These are phyloP conservation scores for Leptarthrus brevirostris DNA, from an alignment of 2,888 invertebrate genomes.

Conservation along the genomic window DNA sequence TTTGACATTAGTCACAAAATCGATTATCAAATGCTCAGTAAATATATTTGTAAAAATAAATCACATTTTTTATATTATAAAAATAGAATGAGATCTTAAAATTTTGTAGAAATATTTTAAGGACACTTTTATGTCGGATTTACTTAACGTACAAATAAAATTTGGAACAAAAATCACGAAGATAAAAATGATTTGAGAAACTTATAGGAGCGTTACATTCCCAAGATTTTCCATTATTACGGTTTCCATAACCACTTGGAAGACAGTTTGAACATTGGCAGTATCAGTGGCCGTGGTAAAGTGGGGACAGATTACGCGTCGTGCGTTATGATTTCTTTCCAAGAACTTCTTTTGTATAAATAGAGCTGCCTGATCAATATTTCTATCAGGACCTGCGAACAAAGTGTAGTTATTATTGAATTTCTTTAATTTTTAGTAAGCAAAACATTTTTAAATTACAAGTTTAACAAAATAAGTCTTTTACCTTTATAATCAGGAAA, in stretches of 20 bases:
- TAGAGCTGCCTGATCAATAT: conserved; percentile 73
- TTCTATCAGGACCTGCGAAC: conserved; percentile 73
- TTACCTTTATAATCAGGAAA: conserved; percentile 72
- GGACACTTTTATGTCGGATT: conserved; percentile 20
- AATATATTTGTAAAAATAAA: conserved; percentile 42
- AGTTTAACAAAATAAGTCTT: too few species aligned
- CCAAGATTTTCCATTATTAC: conserved; percentile 73
- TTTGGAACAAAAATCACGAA: conserved; percentile 43
- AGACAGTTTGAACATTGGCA: conserved; percentile 74
- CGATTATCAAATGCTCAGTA: conserved; percentile 14
- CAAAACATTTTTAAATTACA: too few species aligned
- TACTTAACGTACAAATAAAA: conserved; percentile 18
- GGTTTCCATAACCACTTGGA: conserved; percentile 75
- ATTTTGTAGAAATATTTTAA: conserved; percentile 45
- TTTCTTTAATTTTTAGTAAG: too few species aligned
- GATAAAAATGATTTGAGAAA: neutral
- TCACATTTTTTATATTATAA: conserved; percentile 33
- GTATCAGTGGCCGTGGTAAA: conserved; percentile 77
- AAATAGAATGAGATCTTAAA: conserved; percentile 46
- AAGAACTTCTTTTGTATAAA: conserved; percentile 74
- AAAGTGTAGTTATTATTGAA: too few species aligned
- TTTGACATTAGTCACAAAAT: too few species aligned
- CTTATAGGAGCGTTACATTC: conserved; percentile 69
- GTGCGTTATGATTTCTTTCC: conserved; percentile 69
- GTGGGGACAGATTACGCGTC: conserved; percentile 73